A percentile compares a stretch with the other conserved stretches of the same genome.
Evolutionary conservation across 2,113 vertebrate genomes (phyloP).

Genomic region (Eudyptes chrysolophus): DNA sequence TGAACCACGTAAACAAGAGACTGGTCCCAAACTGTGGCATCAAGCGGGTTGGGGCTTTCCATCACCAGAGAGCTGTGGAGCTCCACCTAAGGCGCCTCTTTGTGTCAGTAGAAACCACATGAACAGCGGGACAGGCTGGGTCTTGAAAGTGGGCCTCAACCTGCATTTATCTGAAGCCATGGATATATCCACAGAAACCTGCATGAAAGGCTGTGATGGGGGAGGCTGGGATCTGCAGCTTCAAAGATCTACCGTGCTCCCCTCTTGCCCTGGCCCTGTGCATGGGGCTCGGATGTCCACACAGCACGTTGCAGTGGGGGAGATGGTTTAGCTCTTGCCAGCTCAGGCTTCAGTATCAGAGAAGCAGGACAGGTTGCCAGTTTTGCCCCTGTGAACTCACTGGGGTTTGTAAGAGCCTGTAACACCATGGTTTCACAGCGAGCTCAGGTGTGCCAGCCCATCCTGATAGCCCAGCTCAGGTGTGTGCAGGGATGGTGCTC

Average conservation of each 20-base stretch:
- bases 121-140: accelerated
- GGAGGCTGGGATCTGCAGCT: neutral
- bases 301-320: neutral
- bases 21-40: neutral
- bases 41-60: slow-evolving; percentile 5
- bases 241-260: neutral
- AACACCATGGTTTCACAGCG: accelerated
- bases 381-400: neutral
- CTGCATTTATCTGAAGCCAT: neutral
- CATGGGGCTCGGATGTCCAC: neutral
- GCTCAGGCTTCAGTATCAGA: neutral
- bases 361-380: neutral
- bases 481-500: neutral
- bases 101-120: neutral
- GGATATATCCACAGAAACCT: slow-evolving; percentile 1
- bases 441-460: accelerated
- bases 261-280: neutral
- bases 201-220: neutral
- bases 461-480: neutral
- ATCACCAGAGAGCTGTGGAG: slow-evolving; percentile 22
- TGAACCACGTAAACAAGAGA: neutral
- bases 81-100: neutral
- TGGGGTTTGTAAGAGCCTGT: neutral
- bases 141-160: neutral
- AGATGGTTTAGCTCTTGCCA: accelerated